Conservation (phyloP, 1,140 invertebrate species). For the Bradynema listronoti region DNA sequence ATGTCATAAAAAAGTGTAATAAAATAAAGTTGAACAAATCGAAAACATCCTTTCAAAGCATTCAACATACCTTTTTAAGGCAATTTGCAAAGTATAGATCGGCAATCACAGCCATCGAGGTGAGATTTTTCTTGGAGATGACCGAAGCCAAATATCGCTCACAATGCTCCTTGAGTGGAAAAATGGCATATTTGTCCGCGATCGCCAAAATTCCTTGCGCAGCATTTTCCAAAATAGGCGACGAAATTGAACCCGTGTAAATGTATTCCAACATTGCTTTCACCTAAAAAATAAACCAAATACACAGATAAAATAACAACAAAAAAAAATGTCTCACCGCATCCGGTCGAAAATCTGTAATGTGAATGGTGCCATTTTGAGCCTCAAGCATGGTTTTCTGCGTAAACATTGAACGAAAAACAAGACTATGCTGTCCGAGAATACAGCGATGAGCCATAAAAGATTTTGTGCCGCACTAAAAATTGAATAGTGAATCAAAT, state of each 20-base stretch:
- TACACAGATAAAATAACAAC: conserved; percentile 6
- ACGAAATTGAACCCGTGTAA: conserved; percentile 40
- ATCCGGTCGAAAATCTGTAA: conserved; percentile 47
- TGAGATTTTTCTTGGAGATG: conserved; percentile 39
- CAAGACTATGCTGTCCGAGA: conserved; percentile 48
- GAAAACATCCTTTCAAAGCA: neutral
- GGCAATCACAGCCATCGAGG: conserved; percentile 42
- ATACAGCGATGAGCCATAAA: conserved; percentile 53
- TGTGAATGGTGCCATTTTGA: conserved; percentile 45
- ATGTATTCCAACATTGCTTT: conserved; percentile 50
- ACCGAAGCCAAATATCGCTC: conserved; percentile 40
- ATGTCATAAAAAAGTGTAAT: conserved; percentile 6
- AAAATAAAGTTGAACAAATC: conserved; percentile 2
- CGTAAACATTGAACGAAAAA: conserved; percentile 51
- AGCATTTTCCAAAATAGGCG: conserved; percentile 27
- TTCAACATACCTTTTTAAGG: conserved; percentile 23
- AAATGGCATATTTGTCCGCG: conserved; percentile 52
- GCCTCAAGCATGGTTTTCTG: conserved; percentile 50
- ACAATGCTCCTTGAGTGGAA: conserved; percentile 50
- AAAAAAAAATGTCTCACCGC: conserved; percentile 29
- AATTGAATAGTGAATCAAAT: conserved; percentile 10
- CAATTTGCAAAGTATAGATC: conserved; percentile 45
- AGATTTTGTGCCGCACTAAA: conserved; percentile 43
- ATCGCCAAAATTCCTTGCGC: conserved; percentile 43
- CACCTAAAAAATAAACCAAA: conserved; percentile 43